Evolutionary conservation across 2,113 vertebrate species (phyloP), one percentile per base, ranked within the genome.

Genomic region (Mandrillus leucophaeus): DNA sequence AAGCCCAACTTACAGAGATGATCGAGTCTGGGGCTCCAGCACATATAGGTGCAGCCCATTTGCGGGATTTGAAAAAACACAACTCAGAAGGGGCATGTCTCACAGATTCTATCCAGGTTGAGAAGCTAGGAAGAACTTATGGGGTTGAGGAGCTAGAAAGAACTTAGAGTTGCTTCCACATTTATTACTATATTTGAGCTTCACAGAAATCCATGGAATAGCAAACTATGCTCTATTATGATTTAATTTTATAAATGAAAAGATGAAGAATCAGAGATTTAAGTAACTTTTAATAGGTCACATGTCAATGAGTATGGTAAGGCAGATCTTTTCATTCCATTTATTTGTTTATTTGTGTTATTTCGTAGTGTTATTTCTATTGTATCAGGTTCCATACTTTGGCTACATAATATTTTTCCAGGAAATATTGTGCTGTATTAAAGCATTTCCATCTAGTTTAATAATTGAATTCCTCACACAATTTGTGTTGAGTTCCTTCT

Each of bases 401-500:
- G 50, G 45, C 30, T 70, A 43, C 7, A 27, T 48, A 32, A 57
- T 87, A 83, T 73, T 59, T 92, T 68, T 82, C 50, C 1, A 79
- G 72, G 32, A 96, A 72, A 12, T 40, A 72, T 48, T 70, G 61
- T 80, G 6, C 38, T 83, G 12, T 27, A 40, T 79, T 92, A 80
- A 85, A 89, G 66, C 82, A 45, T 81, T 81, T 88, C 27, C 70
- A 59, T 90, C 38, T 50, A 80, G 57, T 73, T 95, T 97, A 90
- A 84, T 82, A 96, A 95, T n/a, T 43, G 32, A 90, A 81, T 81
- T 22, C 9, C 12, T 87, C 40, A 78, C 5, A 94, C 6, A 59
- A 91, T 93, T 70, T 70, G 18, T 93, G 76, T 84, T 45, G 72
- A 92, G 50, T 80, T 95, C 35, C 61, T 95, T 75, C 87, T 93